Percentiles rank a stretch among this genome's conserved stretches.
Conservation (phyloP, 2,888 invertebrate species). For the Julus scandinavius region DNA sequence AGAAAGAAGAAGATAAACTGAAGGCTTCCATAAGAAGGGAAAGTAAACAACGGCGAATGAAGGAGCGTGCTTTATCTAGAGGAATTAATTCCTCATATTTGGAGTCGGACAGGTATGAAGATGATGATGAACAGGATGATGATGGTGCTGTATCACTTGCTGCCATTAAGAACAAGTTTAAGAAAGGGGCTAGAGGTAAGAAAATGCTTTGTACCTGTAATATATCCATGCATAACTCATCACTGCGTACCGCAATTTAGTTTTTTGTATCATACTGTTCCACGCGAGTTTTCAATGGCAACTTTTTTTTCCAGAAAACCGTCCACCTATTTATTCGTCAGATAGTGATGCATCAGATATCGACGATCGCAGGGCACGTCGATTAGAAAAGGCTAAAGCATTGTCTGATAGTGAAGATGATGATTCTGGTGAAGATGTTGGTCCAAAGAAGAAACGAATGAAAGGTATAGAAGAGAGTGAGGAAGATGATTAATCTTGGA, state of each 20-base stretch:
- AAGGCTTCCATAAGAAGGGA: slow-evolving; percentile 85
- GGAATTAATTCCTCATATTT: slow-evolving; percentile 69
- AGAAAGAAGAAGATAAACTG: slow-evolving; percentile 97
- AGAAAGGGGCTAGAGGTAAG: slow-evolving; percentile 70
- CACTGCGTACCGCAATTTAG: neutral
- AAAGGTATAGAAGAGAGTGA: slow-evolving; percentile 57
- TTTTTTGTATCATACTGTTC: too few species aligned
- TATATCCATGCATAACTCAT: neutral
- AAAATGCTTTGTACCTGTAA: neutral
- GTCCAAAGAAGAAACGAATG: slow-evolving; percentile 56
- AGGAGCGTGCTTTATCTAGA: slow-evolving; percentile 68
- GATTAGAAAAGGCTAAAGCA: slow-evolving; percentile 57
- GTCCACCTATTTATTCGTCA: slow-evolving; percentile 57
- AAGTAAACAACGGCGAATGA: slow-evolving; percentile 71
- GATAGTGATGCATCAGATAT: slow-evolving; percentile 58
- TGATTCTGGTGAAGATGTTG: slow-evolving; percentile 49
- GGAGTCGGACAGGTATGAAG: slow-evolving; percentile 73
- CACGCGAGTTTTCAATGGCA: too few species aligned
- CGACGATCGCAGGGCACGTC: slow-evolving; percentile 55
- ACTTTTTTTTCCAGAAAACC: slow-evolving; percentile 38
- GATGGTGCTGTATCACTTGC: slow-evolving; percentile 91
- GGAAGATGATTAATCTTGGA: slow-evolving; percentile 54
- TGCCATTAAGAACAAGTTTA: slow-evolving; percentile 95
- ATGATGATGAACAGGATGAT: slow-evolving; percentile 90
- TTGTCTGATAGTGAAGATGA: slow-evolving; percentile 57